Evolutionary conservation across 2,113 vertebrate species (phyloP), one percentile per base, ranked within the genome.

Genomic region (Prochilodus magdalenae): DNA sequence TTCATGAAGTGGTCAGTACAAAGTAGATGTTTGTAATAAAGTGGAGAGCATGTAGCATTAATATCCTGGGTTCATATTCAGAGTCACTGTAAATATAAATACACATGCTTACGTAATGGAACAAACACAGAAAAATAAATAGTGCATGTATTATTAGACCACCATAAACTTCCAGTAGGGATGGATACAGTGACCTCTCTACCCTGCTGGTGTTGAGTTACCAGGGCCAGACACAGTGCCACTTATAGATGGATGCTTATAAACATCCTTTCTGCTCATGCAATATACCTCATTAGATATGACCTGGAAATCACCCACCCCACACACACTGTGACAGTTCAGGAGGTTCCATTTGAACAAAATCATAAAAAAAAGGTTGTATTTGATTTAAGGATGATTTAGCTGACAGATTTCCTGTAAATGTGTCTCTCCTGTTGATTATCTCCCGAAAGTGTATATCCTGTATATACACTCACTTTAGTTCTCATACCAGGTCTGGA

Each of bases 221-320:
- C 84, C 63, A 73, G 71, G 86, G 33, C 71, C 59, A 79, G 59
- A 79, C 30, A 36, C 71, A 51, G 74, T 11, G 80, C 87, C 86
- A 81, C 86, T 89, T 91, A 87, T 87, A 86, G 82, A 90, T 27
- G 55, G 20, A 78, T 29, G 66, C 13, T 20, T 75, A 27, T 44
- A 57, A 65, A 63, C 79, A 53, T 47, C 20, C 33, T 36, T 12
- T 27, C 16, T 4, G 13, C 62, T 30, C 27, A 65, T 11, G 15
- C n/a, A n/a, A 44, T 44, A 30, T 18, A 44, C 55, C 57, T n/a
- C n/a, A n/a, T n/a, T n/a, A n/a, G n/a, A n/a, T n/a, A n/a, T n/a
- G n/a, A n/a, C n/a, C n/a, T n/a, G n/a, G 73, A 81, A 40, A 74
- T 67, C 29, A 15, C 65, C 26, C 62, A 74, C 24, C 10, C 22